Evolutionary conservation across 2,888 invertebrate genomes (phyloP).

Genomic region (Amblyteles armatorius): DNA sequence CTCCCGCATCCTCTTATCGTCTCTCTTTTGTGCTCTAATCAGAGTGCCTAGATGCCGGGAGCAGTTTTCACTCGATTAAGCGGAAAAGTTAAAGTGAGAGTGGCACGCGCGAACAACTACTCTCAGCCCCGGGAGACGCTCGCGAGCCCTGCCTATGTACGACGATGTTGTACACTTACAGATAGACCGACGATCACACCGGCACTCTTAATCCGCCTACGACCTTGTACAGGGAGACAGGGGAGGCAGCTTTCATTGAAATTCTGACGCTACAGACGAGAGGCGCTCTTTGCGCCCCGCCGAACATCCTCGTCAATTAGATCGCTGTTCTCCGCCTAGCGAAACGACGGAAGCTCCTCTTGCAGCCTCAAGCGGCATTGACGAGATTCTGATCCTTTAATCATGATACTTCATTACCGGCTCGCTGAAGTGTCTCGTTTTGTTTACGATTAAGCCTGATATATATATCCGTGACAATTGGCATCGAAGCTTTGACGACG

Average conservation of each 20-base stretch:
- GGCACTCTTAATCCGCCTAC: neutral
- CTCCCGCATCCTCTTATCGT: conserved; percentile 23
- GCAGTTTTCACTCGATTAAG: conserved; percentile 65
- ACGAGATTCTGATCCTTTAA: neutral
- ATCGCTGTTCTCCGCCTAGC: neutral
- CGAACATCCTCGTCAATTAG: conserved; percentile 10
- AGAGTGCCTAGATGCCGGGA: conserved; percentile 60
- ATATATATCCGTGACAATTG: neutral
- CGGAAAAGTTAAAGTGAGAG: conserved; percentile 62
- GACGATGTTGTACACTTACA: conserved; percentile 10
- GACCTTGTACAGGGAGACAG: neutral
- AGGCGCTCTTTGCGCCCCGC: conserved; percentile 6
- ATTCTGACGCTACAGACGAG: conserved; percentile 7
- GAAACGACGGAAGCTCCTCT: neutral
- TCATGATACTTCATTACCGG: neutral
- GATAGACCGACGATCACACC: conserved; percentile 22
- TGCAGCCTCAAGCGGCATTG: neutral
- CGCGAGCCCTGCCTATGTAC: neutral
- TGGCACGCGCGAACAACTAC: conserved; percentile 36
- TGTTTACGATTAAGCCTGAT: neutral
- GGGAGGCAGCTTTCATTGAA: neutral
- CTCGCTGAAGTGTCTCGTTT: neutral
- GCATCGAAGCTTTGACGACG: neutral
- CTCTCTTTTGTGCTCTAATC: conserved; percentile 62
- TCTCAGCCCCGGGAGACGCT: conserved; percentile 3